phyloP scores from a whole-genome alignment of 2,797 vertebrate genomes.

The Poeciliopsis paucimaculata region DNA sequence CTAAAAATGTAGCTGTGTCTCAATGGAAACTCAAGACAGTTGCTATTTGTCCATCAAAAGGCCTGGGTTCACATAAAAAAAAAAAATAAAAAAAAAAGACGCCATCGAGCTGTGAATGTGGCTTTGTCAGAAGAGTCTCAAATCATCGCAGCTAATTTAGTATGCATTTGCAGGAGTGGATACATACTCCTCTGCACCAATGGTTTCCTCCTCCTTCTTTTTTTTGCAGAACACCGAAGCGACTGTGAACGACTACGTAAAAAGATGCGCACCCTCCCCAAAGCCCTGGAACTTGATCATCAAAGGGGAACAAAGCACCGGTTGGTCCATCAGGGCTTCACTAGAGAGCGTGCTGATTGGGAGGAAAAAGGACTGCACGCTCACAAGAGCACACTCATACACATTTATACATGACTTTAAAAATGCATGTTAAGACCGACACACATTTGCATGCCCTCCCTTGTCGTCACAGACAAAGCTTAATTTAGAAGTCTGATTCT shows the following conservation, averaged over 20 bases:
- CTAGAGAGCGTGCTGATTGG: slow-evolving; percentile 36
- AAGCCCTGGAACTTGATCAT: slow-evolving; percentile 42
- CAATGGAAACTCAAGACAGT: slow-evolving; percentile 26
- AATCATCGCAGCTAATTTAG: slow-evolving; percentile 55
- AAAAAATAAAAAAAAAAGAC: slow-evolving; percentile 51
- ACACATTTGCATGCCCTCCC: slow-evolving; percentile 15
- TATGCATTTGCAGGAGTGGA: slow-evolving; percentile 44
- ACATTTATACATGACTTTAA: slow-evolving; percentile 21
- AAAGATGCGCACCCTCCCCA: slow-evolving; percentile 28
- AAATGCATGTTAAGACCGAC: neutral
- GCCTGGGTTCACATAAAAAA: slow-evolving; percentile 58
- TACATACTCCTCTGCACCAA: slow-evolving; percentile 15
- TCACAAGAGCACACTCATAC: neutral
- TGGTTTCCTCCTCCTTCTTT: slow-evolving; percentile 10
- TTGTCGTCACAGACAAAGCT: slow-evolving; percentile 25
- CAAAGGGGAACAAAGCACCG: slow-evolving; percentile 54
- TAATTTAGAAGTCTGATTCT: slow-evolving; percentile 52
- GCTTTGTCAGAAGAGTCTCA: slow-evolving; percentile 57
- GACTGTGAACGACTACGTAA: slow-evolving; percentile 38
- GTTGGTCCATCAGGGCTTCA: slow-evolving; percentile 45
- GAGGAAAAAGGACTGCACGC: slow-evolving; percentile 18
- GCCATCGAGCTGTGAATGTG: slow-evolving; percentile 35
- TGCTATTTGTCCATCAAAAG: slow-evolving; percentile 55
- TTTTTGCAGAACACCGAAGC: slow-evolving; percentile 24
- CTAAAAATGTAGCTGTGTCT: slow-evolving; percentile 31